Conservation (phyloP, 2,888 invertebrate genomes). For the Myopa tessellatipennis region DNA sequence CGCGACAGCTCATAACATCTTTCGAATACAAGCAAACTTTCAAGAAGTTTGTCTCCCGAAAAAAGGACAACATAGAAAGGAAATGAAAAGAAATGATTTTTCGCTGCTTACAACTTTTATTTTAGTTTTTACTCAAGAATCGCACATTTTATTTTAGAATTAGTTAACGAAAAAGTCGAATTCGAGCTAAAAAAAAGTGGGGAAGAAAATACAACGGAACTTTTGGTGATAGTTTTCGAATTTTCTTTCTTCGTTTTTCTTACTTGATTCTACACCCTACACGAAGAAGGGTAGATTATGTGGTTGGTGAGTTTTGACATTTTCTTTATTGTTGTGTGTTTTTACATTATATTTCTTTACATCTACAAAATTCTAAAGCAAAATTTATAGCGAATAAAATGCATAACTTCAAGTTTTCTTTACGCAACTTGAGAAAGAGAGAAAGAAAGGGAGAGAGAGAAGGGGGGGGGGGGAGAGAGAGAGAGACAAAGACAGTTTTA, state of each 20-base stretch:
- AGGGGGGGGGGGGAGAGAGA: neutral
- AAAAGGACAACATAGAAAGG: conserved; percentile 4
- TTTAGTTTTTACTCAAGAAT: neutral
- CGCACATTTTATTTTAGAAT: neutral
- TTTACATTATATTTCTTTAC: no score
- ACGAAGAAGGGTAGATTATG: neutral
- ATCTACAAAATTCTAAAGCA: neutral
- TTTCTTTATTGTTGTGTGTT: no score
- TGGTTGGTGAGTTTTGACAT: no score
- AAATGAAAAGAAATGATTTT: neutral
- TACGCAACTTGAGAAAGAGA: neutral
- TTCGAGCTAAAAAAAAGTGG: neutral
- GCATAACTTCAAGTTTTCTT: neutral
- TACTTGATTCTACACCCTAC: neutral
- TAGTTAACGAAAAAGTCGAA: neutral
- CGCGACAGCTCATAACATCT: no score
- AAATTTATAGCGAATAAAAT: neutral
- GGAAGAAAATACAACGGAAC: neutral
- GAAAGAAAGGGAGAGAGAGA: neutral
- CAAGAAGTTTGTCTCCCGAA: neutral
- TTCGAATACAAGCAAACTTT: neutral
- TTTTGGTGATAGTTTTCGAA: neutral
- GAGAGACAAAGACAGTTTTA: neutral
- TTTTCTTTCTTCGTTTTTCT: neutral
- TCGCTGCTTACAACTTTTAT: neutral